Evolutionary conservation across 2,888 invertebrate genomes (phyloP), one percentile per base, ranked within the genome.

Genomic region (Nephrotoma guestfalica): DNA sequence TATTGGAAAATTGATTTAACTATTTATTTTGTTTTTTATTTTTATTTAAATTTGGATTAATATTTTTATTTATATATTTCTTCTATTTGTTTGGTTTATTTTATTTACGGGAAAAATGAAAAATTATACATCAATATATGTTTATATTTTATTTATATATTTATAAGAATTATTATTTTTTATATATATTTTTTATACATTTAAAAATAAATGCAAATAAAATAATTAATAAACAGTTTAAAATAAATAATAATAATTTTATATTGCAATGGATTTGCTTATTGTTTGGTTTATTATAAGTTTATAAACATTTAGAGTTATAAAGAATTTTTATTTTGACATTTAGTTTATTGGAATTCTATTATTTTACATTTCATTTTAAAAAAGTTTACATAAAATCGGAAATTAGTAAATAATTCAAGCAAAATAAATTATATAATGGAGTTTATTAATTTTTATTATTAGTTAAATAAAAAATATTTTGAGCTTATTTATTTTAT

Each of bases 21-120:
- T 84, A 84, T 84, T 41, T 84, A 85, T 86, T 42, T 84, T 15
- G 83, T 86, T 86, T 45, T 86, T 57, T 87, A 57, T 71, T 13
- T 47, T 13, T 47, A 47, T 47, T 13, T 47, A 47, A 13, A 47
- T 71, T 30, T 71, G 30, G 18, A 71, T 30, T 5, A 5, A 47
- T 47, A 47, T 4, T 13, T 47, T 13, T 47, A 30, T 71, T 30
- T 18, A 71, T 71, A 30, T 30, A 71, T 30, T 30, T 71, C 30
- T 71, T 71, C 71, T 71, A 71, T 71, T 71, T 71, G 30, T 71
- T 71, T 71, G 7, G 30, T 30, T 71, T 71, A 71, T 71, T 15
- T 51, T 71, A 30, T 7, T 51, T 51, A 71, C 11, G 71, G 71
- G 11, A 30, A 71, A 71, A 71, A 71, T 71, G 71, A 71, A 71